These are phyloP conservation scores for Chlamydotis undulata DNA, from an alignment of 2,113 vertebrate genomes.

Conservation along the genomic window DNA sequence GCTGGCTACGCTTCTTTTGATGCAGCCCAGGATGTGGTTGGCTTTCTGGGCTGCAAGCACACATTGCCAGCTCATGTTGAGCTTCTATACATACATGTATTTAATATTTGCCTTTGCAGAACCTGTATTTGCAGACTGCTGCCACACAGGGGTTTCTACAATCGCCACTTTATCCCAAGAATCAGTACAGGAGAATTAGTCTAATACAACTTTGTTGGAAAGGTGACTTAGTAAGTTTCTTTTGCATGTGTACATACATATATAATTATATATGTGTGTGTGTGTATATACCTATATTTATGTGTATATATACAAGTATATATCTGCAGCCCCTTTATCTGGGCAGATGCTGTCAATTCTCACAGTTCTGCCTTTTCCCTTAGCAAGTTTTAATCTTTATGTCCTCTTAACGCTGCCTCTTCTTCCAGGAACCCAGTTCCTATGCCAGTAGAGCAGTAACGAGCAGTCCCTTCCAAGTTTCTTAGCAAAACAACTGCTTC, in stretches of 20 bases:
- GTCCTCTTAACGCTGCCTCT: neutral
- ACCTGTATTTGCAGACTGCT: neutral
- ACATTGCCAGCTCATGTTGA: too few relatives aligned
- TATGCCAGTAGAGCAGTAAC: neutral
- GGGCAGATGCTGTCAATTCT: neutral
- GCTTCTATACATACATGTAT: neutral
- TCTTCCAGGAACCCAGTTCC: neutral
- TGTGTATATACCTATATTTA: accelerated
- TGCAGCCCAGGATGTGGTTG: too few relatives aligned
- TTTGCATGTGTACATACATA: neutral
- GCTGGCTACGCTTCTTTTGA: too few relatives aligned
- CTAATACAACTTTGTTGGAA: neutral
- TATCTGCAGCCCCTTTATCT: neutral
- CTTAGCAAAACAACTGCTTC: neutral
- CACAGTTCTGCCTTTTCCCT: neutral
- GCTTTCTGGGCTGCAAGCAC: too few relatives aligned
- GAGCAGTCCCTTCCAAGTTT: neutral
- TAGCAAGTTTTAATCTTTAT: neutral
- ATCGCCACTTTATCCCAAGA: neutral
- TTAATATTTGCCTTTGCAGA: neutral
- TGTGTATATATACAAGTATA: neutral
- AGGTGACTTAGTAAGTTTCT: neutral
- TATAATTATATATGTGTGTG: accelerated
- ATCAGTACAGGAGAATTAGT: neutral
- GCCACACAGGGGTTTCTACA: neutral